A percentile compares a stretch with the other conserved stretches of the same genome.
phyloP scores from a whole-genome alignment of 2,888 invertebrate genomes.

The Nectonema munidae region DNA sequence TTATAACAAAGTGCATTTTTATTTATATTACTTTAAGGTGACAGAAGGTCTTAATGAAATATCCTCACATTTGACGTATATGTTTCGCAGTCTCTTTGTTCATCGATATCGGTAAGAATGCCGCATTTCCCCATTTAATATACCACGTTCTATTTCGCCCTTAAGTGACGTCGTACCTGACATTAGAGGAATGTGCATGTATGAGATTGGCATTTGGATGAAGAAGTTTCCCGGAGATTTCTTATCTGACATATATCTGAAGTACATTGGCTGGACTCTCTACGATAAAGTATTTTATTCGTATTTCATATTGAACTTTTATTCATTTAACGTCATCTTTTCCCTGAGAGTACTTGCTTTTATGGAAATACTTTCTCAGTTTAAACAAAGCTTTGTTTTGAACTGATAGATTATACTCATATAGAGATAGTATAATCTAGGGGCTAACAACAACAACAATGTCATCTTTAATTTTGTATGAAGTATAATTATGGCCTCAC shows the following conservation, averaged over 20 bases:
- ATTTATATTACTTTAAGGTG: conserved; percentile 26
- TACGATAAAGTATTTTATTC: conserved; percentile 44
- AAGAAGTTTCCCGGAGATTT: conserved; percentile 91
- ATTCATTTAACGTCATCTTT: too few relatives aligned
- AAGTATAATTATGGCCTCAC: too few relatives aligned
- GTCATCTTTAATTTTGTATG: too few relatives aligned
- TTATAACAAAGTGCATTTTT: too few relatives aligned
- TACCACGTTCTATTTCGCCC: not conserved
- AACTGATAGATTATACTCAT: too few relatives aligned
- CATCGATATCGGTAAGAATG: conserved; percentile 45
- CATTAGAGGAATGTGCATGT: conserved; percentile 84
- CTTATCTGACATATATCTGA: conserved; percentile 88
- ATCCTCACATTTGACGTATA: conserved; percentile 89
- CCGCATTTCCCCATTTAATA: not conserved
- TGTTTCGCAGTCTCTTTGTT: conserved; percentile 96
- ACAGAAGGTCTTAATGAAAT: conserved; percentile 98
- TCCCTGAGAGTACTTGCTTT: too few relatives aligned
- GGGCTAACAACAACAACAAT: too few relatives aligned
- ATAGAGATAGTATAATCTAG: too few relatives aligned
- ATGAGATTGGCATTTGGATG: conserved; percentile 98
- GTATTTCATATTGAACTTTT: not conserved
- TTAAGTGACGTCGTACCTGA: conserved; percentile 59
- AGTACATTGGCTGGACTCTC: conserved; percentile 93
- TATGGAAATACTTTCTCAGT: too few relatives aligned
- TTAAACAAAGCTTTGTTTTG: too few relatives aligned